Base-by-base conservation (phyloP, 2,888 invertebrate genomes). In the Temnothorax rugatulus region DNA sequence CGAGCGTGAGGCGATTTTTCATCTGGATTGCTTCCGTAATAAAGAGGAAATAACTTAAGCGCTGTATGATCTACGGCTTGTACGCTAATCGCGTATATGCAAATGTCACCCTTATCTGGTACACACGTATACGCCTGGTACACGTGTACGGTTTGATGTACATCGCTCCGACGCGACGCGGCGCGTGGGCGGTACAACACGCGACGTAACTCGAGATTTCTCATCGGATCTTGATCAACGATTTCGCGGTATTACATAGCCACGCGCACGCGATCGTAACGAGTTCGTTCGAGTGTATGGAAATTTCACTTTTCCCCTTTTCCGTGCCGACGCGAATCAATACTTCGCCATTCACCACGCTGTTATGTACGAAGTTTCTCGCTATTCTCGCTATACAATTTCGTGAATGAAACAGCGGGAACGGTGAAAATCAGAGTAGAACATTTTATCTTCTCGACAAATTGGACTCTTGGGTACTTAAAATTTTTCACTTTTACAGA, bases 111-210 rank as follows among this genome's bases (percentile, higher is more conserved):
- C 59, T 76, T 83, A 83, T 83, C 83, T n/a, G 59, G 68, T 50
- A 41, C 50, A 47, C 68, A 61, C 68, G 50, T 57, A 64, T 25
- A 59, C n/a, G 54, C 21, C 47, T 21, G 68, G 41, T 77, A 83
- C 83, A 83, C 61, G 77, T 83, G 83, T 83, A 75, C 69, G 77
- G 69, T 44, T 77, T 15, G 52, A 63, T 77, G 77, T 77, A 83
- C 77, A 52, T 61, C 52, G 52, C n/a, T 25, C 25, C 50, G 52
- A n/a, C n/a, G n/a, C n/a, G n/a, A n/a, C n/a, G 11, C 68, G 41
- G 25, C 29, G 29, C 29, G n/a, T n/a, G 29, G 29, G 29, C 4
- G 29, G 69, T 77, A 61, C 77, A 69, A 44, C 77, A 68, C 59
- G 77, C 59, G 38, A 76, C 41, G 47, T 61, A 57, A 77, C 52